Evolutionary conservation across 2,888 invertebrate species (phyloP).

Genomic region (Coronaproctus castanopsis): DNA sequence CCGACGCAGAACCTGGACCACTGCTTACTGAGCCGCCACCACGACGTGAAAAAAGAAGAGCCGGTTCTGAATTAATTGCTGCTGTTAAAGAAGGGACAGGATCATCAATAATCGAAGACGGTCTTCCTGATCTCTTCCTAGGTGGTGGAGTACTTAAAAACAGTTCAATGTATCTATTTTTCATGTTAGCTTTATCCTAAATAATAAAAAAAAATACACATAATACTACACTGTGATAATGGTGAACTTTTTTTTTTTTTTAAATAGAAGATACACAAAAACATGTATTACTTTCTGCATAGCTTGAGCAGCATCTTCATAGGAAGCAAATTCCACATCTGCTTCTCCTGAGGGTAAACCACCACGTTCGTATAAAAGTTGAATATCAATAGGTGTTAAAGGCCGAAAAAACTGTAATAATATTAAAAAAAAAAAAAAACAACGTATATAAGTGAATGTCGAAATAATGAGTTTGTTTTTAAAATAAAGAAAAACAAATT

Average conservation of each 20-base stretch:
- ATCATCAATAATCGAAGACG: not conserved
- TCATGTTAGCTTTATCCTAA: slow-evolving; percentile 71
- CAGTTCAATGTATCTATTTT: slow-evolving; percentile 82
- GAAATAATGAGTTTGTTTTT: not conserved
- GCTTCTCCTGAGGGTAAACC: slow-evolving; percentile 89
- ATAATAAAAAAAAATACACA: slow-evolving; percentile 17
- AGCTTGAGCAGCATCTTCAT: slow-evolving; percentile 71
- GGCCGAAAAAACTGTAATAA: slow-evolving; percentile 81
- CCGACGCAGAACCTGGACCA: not conserved
- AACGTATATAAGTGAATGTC: not conserved
- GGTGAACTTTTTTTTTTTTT: no score
- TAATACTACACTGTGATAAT: no score
- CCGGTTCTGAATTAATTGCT: not conserved
- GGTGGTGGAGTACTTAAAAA: slow-evolving; percentile 29
- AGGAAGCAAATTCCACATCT: slow-evolving; percentile 76
- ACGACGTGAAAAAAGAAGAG: slow-evolving; percentile 3
- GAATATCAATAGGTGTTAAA: slow-evolving; percentile 60
- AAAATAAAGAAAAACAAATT: no score
- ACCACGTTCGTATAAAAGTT: slow-evolving; percentile 62
- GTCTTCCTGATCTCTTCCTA: not conserved
- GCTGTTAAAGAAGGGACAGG: not conserved
- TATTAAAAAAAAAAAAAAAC: slow-evolving; percentile 17
- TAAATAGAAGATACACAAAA: not conserved
- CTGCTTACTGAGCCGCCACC: not conserved
- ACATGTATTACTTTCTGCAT: slow-evolving; percentile 34